Evolutionary conservation across 2,113 vertebrate genomes (phyloP).

Genomic region (Varanus komodoensis): DNA sequence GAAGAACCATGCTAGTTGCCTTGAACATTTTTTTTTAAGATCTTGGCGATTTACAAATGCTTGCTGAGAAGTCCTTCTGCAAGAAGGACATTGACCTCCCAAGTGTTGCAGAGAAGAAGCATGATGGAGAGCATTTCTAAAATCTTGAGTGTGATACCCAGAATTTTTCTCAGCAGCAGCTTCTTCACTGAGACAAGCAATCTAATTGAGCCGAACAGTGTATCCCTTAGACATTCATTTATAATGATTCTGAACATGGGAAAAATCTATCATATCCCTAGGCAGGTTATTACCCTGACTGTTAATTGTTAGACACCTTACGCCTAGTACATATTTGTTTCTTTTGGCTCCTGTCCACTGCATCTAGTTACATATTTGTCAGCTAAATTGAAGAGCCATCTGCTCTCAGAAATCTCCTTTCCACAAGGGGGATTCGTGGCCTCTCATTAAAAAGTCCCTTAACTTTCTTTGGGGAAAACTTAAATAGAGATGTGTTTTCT

Average conservation of each 20-base stretch:
- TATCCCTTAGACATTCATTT: conserved; percentile 8
- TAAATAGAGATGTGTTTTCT: conserved; percentile 15
- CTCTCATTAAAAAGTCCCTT: conserved; percentile 6
- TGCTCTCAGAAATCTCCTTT: conserved; percentile 24
- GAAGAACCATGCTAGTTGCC: not conserved
- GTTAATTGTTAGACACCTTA: not conserved
- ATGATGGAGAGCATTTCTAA: not conserved
- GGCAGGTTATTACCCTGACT: conserved; percentile 11
- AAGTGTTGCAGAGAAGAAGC: not conserved
- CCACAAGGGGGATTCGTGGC: not conserved
- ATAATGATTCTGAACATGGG: not conserved
- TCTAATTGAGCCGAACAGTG: conserved; percentile 14
- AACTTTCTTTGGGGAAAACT: not conserved
- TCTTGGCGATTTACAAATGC: not conserved
- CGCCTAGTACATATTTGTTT: not conserved
- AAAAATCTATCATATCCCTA: conserved; percentile 2
- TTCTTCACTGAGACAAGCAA: not conserved
- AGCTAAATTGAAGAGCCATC: conserved; percentile 19
- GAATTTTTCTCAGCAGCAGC: not conserved
- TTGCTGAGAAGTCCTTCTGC: not conserved
- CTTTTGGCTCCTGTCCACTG: conserved; percentile 13
- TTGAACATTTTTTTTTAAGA: not conserved
- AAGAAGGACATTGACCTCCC: not conserved
- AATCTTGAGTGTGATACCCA: not conserved
- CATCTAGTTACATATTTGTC: conserved; percentile 37